Evolutionary conservation across 2,797 vertebrate genomes (phyloP).

Genomic region (Anas flavirostris): DNA sequence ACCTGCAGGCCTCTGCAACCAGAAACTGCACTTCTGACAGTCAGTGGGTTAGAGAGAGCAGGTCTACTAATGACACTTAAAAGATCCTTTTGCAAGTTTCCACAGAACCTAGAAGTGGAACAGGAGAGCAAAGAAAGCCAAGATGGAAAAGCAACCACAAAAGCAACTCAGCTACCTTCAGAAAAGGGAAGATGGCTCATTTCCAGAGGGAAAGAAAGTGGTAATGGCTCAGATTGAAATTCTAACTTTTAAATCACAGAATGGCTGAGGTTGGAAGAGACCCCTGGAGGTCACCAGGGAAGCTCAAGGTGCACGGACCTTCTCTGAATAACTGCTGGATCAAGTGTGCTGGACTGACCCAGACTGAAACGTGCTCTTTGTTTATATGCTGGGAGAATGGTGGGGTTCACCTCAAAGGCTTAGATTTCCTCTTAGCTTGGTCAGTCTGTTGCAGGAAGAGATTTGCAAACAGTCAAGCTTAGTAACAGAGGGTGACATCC

Average conservation of each 20-base stretch:
- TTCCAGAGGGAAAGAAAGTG: background rate
- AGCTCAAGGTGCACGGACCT: background rate
- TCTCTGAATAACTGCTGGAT: constrained; percentile 1
- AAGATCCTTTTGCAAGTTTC: background rate
- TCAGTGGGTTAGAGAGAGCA: background rate
- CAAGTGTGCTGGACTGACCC: background rate
- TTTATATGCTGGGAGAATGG: background rate
- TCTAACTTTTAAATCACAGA: background rate
- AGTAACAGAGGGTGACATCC: background rate
- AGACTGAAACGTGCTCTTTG: background rate
- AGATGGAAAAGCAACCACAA: background rate
- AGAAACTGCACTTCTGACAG: background rate
- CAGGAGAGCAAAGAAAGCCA: background rate
- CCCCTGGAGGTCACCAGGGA: background rate
- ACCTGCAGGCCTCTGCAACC: background rate
- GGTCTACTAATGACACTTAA: background rate
- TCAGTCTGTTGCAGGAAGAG: background rate
- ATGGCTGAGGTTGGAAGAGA: background rate
- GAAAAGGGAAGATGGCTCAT: background rate
- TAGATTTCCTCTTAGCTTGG: background rate
- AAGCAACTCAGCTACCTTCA: background rate
- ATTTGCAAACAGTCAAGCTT: background rate
- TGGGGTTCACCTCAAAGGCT: background rate
- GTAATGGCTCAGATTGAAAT: background rate
- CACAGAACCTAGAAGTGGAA: background rate